A percentile compares a stretch with the other conserved stretches of the same genome.
phyloP scores from a whole-genome alignment of 2,113 vertebrate genomes.

The Chionodraco myersi region DNA sequence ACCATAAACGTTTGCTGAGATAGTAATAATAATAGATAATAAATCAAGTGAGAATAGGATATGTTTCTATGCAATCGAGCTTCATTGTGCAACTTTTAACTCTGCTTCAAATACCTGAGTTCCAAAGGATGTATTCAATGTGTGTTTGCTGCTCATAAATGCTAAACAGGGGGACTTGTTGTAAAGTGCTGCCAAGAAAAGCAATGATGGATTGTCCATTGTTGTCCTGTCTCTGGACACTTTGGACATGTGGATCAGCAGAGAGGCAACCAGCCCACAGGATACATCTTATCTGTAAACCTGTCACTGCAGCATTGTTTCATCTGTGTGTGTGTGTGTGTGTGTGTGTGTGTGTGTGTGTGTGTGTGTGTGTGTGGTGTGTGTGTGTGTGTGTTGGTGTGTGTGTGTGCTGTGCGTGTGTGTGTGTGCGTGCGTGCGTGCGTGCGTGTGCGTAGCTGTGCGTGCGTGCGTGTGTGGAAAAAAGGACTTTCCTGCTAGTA shows the following conservation, averaged over 20 bases:
- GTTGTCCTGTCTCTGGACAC: background rate
- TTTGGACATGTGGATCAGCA: slow-evolving; percentile 13
- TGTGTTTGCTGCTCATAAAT: background rate
- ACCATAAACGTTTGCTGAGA: no score
- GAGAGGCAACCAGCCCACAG: background rate
- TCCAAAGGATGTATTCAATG: background rate
- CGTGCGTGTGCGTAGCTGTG: no score
- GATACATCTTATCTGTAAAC: slow-evolving; percentile 10
- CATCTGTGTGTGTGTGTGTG: background rate
- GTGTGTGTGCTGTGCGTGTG: background rate
- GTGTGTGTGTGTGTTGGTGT: background rate
- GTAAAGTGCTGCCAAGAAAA: background rate
- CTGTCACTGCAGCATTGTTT: slow-evolving; percentile 16
- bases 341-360: background rate
- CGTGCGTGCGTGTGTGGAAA: background rate
- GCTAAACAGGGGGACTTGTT: background rate
- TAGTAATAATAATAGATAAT: no score
- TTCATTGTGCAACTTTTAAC: no score
- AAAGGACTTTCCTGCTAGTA: background rate
- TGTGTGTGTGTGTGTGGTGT: background rate
- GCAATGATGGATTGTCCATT: background rate
- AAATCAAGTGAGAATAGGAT: no score
- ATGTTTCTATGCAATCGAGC: no score
- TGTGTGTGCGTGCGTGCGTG: background rate
- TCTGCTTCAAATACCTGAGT: no score